These are phyloP conservation scores for Sarcophaga bullata DNA, from an alignment of 1,140 invertebrate species.

Conservation along the genomic window DNA sequence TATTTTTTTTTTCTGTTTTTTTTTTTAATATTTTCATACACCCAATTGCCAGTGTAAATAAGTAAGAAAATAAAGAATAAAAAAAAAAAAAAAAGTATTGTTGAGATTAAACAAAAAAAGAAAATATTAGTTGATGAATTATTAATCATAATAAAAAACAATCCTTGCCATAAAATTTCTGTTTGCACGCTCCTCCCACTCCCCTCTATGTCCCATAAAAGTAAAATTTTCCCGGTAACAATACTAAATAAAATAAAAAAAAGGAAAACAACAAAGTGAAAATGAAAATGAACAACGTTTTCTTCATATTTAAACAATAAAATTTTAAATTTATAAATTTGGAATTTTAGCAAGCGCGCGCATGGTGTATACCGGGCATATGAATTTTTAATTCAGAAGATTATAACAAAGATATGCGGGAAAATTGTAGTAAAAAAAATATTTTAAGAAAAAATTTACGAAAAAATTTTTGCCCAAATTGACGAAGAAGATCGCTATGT, in stretches of 20 bases:
- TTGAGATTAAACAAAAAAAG: background rate
- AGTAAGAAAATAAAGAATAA: too few relatives aligned
- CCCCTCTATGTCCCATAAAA: too few relatives aligned
- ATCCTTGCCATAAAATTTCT: background rate
- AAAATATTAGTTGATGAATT: constrained; percentile 13
- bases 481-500: too few relatives aligned
- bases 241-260: too few relatives aligned
- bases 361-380: background rate
- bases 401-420: background rate
- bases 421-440: too few relatives aligned
- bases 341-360: background rate
- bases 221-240: too few relatives aligned
- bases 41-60: too few relatives aligned
- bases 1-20: too few relatives aligned
- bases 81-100: too few relatives aligned
- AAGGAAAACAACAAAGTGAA: background rate
- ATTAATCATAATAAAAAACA: constrained; percentile 23
- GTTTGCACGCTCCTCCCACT: background rate
- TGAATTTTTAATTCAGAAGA: constrained; percentile 1
- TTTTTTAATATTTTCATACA: too few relatives aligned
- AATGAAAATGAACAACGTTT: constrained; percentile 9
- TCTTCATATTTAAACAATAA: background rate
- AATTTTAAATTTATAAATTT: background rate
- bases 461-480: too few relatives aligned
- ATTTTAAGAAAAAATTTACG: too few relatives aligned